A percentile compares a stretch with the other conserved stretches of the same genome.
These are phyloP conservation scores for Clarias batrachus DNA, from an alignment of 2,113 vertebrate genomes.

Conservation along the genomic window DNA sequence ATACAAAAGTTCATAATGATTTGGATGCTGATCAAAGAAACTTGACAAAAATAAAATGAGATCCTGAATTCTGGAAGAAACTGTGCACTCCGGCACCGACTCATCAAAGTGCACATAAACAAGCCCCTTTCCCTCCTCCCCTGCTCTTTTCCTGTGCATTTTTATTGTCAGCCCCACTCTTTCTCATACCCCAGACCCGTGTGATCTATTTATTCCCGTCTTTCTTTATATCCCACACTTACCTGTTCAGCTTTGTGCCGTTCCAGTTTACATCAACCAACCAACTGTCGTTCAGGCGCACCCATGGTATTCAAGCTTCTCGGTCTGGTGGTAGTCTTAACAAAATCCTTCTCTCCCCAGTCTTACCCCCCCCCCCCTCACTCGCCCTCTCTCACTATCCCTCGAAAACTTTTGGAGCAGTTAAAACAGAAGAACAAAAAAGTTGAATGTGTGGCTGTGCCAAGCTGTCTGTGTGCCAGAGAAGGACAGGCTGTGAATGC, in stretches of 20 bases:
- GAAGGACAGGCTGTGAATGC: slow-evolving; percentile 71
- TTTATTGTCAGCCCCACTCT: slow-evolving; percentile 25
- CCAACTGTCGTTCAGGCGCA: slow-evolving; percentile 25
- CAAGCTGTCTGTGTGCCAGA: slow-evolving; percentile 66
- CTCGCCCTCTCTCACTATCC: slow-evolving; percentile 15
- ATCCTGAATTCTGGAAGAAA: slow-evolving; percentile 22
- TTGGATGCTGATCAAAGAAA: background rate
- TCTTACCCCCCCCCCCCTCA: background rate
- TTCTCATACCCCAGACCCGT: slow-evolving; percentile 10
- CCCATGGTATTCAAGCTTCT: slow-evolving; percentile 29
- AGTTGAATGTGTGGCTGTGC: slow-evolving; percentile 69
- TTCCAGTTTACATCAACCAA: slow-evolving; percentile 43
- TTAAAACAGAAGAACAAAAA: slow-evolving; percentile 69
- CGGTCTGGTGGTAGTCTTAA: slow-evolving; percentile 8
- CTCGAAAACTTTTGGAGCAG: slow-evolving; percentile 60
- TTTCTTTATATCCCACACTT: slow-evolving; percentile 29
- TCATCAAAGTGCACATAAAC: slow-evolving; percentile 42
- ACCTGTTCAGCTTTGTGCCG: slow-evolving; percentile 29
- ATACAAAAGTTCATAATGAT: background rate
- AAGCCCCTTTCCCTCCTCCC: slow-evolving; percentile 17
- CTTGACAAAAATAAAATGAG: slow-evolving; percentile 23
- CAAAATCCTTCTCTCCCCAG: slow-evolving; percentile 11
- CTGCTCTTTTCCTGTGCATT: background rate
- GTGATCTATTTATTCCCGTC: slow-evolving; percentile 30
- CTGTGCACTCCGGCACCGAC: slow-evolving; percentile 8